These are phyloP conservation scores for Platyscapa corneri DNA, from an alignment of 1,140 invertebrate genomes.

Conservation along the genomic window DNA sequence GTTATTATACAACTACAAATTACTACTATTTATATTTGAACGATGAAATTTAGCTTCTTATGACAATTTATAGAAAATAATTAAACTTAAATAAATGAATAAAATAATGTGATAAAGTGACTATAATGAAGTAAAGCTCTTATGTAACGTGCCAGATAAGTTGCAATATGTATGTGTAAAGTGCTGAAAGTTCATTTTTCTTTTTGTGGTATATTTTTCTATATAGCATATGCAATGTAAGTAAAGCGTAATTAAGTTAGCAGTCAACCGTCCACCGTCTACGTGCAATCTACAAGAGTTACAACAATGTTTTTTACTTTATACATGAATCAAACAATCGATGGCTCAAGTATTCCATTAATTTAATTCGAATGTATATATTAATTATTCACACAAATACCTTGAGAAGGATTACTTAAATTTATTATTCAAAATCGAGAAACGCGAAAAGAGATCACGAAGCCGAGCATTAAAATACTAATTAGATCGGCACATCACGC, in stretches of 20 bases:
- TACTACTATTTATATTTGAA: constrained; percentile 26
- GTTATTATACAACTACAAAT: not conserved
- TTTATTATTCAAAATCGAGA: not conserved
- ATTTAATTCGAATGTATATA: not conserved
- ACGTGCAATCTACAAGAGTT: constrained; percentile 26
- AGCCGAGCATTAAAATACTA: constrained; percentile 65
- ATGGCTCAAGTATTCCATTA: no score
- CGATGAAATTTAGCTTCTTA: constrained; percentile 1
- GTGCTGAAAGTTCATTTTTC: not conserved
- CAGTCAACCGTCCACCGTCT: constrained; percentile 51
- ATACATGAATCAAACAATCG: constrained; percentile 20
- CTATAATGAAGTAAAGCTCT: constrained; percentile 6
- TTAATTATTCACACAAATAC: not conserved
- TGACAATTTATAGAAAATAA: not conserved
- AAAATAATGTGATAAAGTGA: not conserved
- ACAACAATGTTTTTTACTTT: not conserved
- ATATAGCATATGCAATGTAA: not conserved
- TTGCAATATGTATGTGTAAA: not conserved
- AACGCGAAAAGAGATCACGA: constrained; percentile 14
- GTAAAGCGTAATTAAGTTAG: not conserved
- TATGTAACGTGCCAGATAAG: constrained; percentile 36
- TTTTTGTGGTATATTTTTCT: not conserved
- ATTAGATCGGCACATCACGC: constrained; percentile 69
- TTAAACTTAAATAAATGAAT: constrained; percentile 36
- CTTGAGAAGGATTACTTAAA: not conserved